Percentiles rank a stretch among this genome's conserved stretches.
Conservation (phyloP, 2,888 invertebrate species). For the Phyllotreta cruciferae region DNA sequence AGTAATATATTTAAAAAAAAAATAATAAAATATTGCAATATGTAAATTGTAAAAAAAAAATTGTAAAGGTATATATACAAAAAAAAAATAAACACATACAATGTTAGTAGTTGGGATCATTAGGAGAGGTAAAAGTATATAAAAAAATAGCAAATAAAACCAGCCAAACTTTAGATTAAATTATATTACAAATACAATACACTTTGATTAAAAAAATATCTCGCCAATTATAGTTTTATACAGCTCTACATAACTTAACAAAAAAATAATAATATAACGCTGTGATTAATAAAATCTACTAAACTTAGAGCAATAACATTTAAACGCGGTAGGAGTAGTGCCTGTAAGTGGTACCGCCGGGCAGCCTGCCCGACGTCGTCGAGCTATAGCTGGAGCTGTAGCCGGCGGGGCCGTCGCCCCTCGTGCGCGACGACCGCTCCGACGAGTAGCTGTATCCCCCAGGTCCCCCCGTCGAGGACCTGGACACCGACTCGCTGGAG, state of each 20-base stretch:
- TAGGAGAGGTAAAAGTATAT: constrained; percentile 2
- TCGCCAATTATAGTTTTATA: neutral
- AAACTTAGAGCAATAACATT: constrained; percentile 47
- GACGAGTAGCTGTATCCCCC: constrained; percentile 75
- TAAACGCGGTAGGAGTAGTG: constrained; percentile 89
- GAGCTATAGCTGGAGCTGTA: constrained; percentile 81
- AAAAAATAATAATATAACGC: too few relatives aligned
- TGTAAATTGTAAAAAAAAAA: constrained; percentile 24
- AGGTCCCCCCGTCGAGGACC: constrained; percentile 71
- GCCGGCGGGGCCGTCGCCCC: constrained; percentile 77
- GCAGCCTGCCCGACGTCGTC: constrained; percentile 79
- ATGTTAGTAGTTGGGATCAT: constrained; percentile 43
- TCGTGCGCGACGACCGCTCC: constrained; percentile 75
- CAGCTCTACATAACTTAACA: too few relatives aligned
- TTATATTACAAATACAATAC: constrained; percentile 27
- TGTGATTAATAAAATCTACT: neutral
- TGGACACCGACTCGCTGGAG: constrained; percentile 72
- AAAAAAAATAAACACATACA: constrained; percentile 42
- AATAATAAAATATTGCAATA: constrained; percentile 22
- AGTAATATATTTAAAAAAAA: constrained; percentile 40
- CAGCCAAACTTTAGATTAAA: constrained; percentile 9
- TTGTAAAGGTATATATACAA: constrained; percentile 16
- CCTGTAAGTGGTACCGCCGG: constrained; percentile 82
- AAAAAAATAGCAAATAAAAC: constrained; percentile 26
- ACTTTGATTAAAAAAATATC: neutral